phyloP scores from a whole-genome alignment of 2,888 invertebrate genomes.

The Antheraea assamensis region DNA sequence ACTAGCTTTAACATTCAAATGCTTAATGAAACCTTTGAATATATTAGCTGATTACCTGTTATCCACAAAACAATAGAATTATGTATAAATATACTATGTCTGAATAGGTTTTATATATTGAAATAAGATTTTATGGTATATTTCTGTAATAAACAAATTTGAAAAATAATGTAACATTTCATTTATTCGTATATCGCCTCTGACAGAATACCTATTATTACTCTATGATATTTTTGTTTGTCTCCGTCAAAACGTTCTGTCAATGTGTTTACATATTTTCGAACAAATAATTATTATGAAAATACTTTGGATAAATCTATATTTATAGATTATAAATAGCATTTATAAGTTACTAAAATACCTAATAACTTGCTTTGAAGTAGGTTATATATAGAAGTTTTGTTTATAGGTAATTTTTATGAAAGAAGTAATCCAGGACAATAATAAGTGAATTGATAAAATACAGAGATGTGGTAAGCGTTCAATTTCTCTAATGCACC shows the following conservation, averaged over 20 bases:
- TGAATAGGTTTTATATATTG: not conserved
- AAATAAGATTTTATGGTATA: not conserved
- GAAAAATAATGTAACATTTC: not conserved
- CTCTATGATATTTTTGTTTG: not conserved
- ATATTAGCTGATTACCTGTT: not conserved
- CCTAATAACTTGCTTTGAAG: not conserved
- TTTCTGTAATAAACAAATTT: not conserved
- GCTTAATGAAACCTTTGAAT: slow-evolving; percentile 2
- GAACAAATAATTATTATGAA: not conserved
- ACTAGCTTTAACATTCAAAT: not conserved
- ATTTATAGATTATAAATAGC: not conserved
- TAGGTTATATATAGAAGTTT: not conserved
- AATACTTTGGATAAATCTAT: not conserved
- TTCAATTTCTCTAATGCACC: not conserved
- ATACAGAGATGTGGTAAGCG: not conserved
- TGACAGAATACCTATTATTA: not conserved
- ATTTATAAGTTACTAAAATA: not conserved
- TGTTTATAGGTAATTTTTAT: not conserved
- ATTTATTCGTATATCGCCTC: not conserved
- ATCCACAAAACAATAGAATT: not conserved
- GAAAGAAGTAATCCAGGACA: not conserved
- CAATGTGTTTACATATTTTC: not conserved
- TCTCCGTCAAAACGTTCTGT: not conserved
- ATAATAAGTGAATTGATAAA: not conserved
- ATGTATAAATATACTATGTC: not conserved